Evolutionary conservation across 2,113 vertebrate species (phyloP).

Genomic region (Corythaixoides concolor): DNA sequence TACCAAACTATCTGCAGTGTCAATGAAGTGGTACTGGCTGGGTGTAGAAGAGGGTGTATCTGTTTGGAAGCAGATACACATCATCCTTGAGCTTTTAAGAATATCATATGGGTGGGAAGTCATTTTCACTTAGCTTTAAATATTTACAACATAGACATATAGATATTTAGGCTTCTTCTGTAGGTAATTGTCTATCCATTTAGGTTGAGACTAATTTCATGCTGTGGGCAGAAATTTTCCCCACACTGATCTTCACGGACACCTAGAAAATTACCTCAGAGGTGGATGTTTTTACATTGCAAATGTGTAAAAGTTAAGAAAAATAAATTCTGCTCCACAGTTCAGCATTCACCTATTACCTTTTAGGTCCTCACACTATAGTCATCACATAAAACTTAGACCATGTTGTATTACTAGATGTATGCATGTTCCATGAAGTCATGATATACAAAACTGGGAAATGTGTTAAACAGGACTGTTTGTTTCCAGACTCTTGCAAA

Average conservation of each 20-base stretch:
- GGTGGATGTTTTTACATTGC: background rate
- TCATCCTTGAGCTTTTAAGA: background rate
- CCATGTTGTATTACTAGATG: background rate
- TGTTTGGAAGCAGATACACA: background rate
- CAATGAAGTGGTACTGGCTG: background rate
- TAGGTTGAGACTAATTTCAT: background rate
- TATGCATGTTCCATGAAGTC: background rate
- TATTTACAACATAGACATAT: background rate
- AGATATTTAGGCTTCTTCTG: background rate
- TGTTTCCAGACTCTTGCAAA: background rate
- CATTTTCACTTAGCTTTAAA: background rate
- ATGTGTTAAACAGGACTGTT: background rate
- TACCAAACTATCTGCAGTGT: background rate
- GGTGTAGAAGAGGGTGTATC: background rate
- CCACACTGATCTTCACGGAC: background rate
- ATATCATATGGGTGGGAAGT: background rate
- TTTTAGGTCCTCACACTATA: background rate
- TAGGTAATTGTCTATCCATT: background rate
- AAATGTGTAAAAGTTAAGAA: background rate
- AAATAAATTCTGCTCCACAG: background rate
- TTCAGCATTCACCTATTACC: background rate
- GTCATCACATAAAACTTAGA: background rate
- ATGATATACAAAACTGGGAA: background rate
- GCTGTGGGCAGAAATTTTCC: background rate
- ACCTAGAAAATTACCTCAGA: background rate